Percentiles rank a stretch among this genome's conserved stretches.
These are phyloP conservation scores for Caradrina clavipalpis DNA, from an alignment of 2,888 invertebrate genomes.

Conservation along the genomic window DNA sequence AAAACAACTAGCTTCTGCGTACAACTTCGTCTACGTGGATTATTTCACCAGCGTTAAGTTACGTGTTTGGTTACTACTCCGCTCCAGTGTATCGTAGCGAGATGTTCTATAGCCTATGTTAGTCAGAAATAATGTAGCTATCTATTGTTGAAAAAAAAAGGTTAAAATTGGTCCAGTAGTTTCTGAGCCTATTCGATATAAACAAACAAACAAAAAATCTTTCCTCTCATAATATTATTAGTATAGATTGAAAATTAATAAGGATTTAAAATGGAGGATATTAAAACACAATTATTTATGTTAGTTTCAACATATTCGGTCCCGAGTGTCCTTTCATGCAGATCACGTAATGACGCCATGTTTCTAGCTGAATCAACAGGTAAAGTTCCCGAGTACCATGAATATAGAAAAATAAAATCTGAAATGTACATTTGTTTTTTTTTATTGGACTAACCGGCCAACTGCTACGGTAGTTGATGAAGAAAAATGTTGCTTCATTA, in stretches of 20 bases:
- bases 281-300: conserved; percentile 21
- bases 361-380: conserved; percentile 63
- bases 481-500: not conserved
- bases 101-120: no score
- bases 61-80: no score
- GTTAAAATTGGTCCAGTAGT: no score
- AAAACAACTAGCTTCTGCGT: no score
- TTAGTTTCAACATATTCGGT: conserved; percentile 28
- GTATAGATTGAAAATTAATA: not conserved
- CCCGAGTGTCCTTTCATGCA: conserved; percentile 33
- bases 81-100: no score
- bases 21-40: no score
- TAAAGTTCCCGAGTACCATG: conserved; percentile 45
- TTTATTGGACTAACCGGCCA: not conserved
- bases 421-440: conserved; percentile 14
- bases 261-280: conserved; percentile 2
- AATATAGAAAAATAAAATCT: conserved; percentile 49
- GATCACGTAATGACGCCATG: conserved; percentile 52
- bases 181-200: no score
- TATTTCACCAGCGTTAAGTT: no score
- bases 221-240: no score
- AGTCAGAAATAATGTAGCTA: no score
- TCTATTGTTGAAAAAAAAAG: no score
- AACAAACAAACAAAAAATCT: no score
- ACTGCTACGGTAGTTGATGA: not conserved